Conservation (phyloP, 2,113 vertebrate species). For the Tragelaphus buxtoni region DNA sequence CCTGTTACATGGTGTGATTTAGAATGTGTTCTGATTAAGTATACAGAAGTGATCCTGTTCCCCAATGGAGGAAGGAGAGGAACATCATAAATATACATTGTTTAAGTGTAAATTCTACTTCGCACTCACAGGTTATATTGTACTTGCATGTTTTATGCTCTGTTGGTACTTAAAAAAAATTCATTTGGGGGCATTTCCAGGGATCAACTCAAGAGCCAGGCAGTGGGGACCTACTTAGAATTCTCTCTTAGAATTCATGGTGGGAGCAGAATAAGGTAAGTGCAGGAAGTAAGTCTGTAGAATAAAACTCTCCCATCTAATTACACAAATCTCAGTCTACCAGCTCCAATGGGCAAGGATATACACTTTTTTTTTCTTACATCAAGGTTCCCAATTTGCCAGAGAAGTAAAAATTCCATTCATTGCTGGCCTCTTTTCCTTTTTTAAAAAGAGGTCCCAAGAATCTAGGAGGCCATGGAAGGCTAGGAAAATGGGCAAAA, state of each 20-base stretch:
- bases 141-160: conserved; percentile 64
- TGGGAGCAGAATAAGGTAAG: neutral
- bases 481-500: neutral
- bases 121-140: conserved; percentile 51
- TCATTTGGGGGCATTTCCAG: conserved; percentile 47
- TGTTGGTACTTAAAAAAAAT: conserved; percentile 61
- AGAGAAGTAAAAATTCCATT: neutral
- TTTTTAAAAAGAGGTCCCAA: neutral
- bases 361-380: neutral
- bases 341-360: neutral
- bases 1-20: conserved; percentile 78
- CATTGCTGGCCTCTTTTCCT: neutral
- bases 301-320: neutral
- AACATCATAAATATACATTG: conserved; percentile 67
- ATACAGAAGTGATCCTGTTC: conserved; percentile 71
- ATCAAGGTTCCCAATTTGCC: neutral
- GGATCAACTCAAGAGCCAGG: conserved; percentile 18
- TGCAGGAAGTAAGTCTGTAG: neutral
- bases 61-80: conserved; percentile 60
- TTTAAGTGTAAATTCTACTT: conserved; percentile 71
- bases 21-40: conserved; percentile 80
- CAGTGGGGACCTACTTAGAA: conserved; percentile 12
- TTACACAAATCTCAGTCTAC: neutral
- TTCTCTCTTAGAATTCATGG: neutral
- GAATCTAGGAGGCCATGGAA: neutral